phyloP scores from a whole-genome alignment of 64 coral and sea anemone genomes.

The Platygyra sinensis region DNA sequence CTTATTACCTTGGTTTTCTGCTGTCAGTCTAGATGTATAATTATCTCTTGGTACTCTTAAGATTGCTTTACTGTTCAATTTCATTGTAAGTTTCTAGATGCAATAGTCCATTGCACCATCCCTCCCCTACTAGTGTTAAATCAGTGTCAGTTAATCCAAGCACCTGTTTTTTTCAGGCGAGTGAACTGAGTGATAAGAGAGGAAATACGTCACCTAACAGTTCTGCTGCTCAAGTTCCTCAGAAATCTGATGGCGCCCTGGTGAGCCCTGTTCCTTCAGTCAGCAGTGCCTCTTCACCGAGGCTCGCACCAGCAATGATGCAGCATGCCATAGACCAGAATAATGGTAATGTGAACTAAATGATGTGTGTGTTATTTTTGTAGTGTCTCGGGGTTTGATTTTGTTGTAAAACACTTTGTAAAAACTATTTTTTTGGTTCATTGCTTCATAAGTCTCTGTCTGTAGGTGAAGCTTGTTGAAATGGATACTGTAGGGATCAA shows the following conservation, averaged over 20 bases:
- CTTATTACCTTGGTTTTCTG: not conserved
- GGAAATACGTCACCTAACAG: slow-evolving; percentile 21
- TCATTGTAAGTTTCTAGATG: no score
- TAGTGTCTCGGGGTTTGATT: not conserved
- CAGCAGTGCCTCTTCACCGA: slow-evolving; percentile 3
- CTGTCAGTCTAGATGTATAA: no score
- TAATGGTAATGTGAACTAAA: not conserved
- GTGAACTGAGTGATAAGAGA: slow-evolving; percentile 68
- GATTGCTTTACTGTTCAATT: no score
- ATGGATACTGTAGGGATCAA: no score
- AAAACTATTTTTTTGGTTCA: not conserved
- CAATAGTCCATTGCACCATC: not conserved
- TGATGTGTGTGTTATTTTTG: not conserved
- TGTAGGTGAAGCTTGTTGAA: no score
- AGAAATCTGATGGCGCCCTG: slow-evolving; percentile 31
- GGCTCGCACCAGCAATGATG: slow-evolving; percentile 31
- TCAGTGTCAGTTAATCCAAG: not conserved
- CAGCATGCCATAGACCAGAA: slow-evolving; percentile 20
- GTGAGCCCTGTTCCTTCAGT: not conserved
- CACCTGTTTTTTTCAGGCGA: slow-evolving; percentile 34
- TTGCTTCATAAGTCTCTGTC: no score
- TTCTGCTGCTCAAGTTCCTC: slow-evolving; percentile 30
- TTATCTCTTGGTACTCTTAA: no score
- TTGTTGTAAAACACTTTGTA: not conserved
- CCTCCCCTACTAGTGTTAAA: not conserved